Conservation (phyloP, 2,113 vertebrate genomes). For the Cynocephalus volans region DNA sequence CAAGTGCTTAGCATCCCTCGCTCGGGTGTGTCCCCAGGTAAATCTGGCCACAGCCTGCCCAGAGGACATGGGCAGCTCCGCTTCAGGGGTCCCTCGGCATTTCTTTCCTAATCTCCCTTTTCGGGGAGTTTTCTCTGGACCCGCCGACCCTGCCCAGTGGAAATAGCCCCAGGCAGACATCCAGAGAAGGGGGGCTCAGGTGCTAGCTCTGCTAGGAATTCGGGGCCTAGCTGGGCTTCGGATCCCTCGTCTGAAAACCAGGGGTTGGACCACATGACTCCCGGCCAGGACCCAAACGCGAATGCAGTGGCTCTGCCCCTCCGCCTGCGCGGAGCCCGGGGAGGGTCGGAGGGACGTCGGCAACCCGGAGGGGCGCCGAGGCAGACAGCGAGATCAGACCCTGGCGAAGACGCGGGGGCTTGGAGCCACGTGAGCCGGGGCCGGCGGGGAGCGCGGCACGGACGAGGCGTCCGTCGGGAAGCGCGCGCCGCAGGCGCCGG, state of each 20-base stretch:
- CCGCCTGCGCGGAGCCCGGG: background rate
- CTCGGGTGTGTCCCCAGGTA: background rate
- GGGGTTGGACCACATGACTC: background rate
- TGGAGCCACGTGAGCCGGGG: background rate
- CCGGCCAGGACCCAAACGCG: background rate
- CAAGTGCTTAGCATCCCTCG: background rate
- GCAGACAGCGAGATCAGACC: background rate
- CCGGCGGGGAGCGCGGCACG: rapidly evolving
- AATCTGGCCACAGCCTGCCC: background rate
- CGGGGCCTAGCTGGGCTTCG: background rate
- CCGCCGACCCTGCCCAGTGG: background rate
- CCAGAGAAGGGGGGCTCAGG: background rate
- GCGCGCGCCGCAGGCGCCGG: background rate
- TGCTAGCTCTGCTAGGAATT: background rate
- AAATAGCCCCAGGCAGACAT: background rate
- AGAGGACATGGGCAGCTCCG: too few species aligned
- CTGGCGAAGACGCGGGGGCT: rapidly evolving
- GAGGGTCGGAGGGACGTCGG: background rate
- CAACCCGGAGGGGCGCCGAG: background rate
- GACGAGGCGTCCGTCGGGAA: too few species aligned
- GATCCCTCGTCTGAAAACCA: background rate
- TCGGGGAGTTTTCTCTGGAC: background rate
- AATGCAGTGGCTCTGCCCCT: background rate
- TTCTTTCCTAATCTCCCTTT: background rate
- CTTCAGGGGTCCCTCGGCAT: rapidly evolving